Evolutionary conservation across 1,140 invertebrate genomes (phyloP).

Genomic region (Micrasema minimum): DNA sequence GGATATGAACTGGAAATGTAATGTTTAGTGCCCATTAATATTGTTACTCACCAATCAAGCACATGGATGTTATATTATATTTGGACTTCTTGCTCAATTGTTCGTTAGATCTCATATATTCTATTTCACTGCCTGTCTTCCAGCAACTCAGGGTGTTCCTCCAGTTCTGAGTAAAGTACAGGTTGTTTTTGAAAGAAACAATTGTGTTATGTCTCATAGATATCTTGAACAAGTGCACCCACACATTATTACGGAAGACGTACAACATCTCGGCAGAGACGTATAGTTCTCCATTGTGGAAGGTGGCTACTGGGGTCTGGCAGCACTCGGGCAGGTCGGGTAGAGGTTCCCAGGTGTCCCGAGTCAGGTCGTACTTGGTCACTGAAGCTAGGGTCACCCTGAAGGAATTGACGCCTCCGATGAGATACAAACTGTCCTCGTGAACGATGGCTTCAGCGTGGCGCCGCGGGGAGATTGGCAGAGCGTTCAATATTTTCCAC

Average conservation of each 20-base stretch:
- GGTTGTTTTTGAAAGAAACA: constrained; percentile 37
- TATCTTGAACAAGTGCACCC: constrained; percentile 37
- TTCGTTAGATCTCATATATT: constrained; percentile 34
- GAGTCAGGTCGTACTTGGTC: constrained; percentile 35
- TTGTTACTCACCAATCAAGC: constrained; percentile 29
- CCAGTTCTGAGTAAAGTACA: constrained; percentile 46
- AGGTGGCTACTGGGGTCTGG: constrained; percentile 36
- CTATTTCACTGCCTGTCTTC: constrained; percentile 19
- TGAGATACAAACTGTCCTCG: constrained; percentile 42
- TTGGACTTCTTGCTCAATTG: constrained; percentile 30
- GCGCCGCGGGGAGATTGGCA: constrained; percentile 16
- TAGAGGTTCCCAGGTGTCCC: constrained; percentile 36
- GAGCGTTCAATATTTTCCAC: constrained; percentile 35
- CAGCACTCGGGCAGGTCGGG: constrained; percentile 44
- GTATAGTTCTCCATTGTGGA: constrained; percentile 48
- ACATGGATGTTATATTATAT: constrained; percentile 30
- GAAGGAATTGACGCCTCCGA: constrained; percentile 45
- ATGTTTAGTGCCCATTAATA: no score
- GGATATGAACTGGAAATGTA: no score
- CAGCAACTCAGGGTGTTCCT: constrained; percentile 2
- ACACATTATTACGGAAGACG: constrained; percentile 42
- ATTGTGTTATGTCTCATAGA: constrained; percentile 38
- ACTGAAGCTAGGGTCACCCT: constrained; percentile 38
- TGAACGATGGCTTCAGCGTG: constrained; percentile 41
- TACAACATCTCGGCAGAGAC: constrained; percentile 45